Evolutionary conservation across 1,140 invertebrate species (phyloP).

Genomic region (Drosophila kepulauana): DNA sequence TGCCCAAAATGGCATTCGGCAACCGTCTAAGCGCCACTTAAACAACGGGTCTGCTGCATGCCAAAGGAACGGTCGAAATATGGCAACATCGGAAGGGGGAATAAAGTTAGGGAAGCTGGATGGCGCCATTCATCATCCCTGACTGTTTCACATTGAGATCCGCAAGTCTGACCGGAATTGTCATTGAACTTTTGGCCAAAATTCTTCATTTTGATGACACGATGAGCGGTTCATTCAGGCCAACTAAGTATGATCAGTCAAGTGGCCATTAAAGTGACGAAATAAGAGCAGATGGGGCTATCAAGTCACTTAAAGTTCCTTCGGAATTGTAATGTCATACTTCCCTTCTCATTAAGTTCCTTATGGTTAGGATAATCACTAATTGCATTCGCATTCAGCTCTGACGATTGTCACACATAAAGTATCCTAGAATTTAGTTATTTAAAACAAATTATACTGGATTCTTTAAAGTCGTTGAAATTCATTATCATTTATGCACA

Average conservation of each 20-base stretch:
- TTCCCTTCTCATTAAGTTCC: neutral
- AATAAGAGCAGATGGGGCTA: neutral
- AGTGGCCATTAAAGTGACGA: neutral
- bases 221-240: neutral
- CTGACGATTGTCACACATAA: too few relatives aligned
- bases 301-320: neutral
- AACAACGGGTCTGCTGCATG: conserved; percentile 62
- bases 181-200: conserved; percentile 60
- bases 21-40: conserved; percentile 76
- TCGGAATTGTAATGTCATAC: neutral
- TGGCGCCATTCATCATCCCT: conserved; percentile 72
- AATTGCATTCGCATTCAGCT: too few relatives aligned
- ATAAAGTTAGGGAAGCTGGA: neutral
- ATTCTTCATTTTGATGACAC: conserved; percentile 42
- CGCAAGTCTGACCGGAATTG: conserved; percentile 41
- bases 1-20: conserved; percentile 57
- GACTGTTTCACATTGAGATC: neutral
- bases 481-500: too few relatives aligned
- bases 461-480: too few relatives aligned
- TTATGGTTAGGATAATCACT: too few relatives aligned
- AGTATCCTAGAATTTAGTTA: too few relatives aligned
- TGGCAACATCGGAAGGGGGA: neutral
- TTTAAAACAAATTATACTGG: too few relatives aligned
- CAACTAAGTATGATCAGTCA: conserved; percentile 21
- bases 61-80: neutral